Conservation (phyloP, 2,888 invertebrate species). For the Tholera decimalis region DNA sequence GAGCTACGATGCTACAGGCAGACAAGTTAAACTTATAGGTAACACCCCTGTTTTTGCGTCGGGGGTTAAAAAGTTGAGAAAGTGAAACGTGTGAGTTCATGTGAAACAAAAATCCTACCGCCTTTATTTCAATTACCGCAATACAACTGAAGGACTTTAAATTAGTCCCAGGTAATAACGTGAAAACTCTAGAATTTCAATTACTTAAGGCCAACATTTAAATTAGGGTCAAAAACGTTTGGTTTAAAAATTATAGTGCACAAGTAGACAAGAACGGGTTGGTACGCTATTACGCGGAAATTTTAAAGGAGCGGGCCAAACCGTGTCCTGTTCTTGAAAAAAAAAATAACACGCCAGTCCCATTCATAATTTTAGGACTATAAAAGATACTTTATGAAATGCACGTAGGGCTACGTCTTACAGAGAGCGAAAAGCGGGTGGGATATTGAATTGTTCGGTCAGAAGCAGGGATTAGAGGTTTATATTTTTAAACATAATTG, state of each 20-base stretch:
- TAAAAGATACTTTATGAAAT: constrained; percentile 60
- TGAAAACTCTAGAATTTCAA: constrained; percentile 3
- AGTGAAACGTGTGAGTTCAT: no score
- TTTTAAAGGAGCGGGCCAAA: constrained; percentile 33
- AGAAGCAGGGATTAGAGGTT: not conserved
- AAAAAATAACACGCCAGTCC: constrained; percentile 34
- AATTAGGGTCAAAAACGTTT: constrained; percentile 28
- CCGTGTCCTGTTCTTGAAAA: constrained; percentile 43
- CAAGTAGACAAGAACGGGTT: constrained; percentile 44
- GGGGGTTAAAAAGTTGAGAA: no score
- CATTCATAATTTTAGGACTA: constrained; percentile 59
- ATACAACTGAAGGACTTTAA: not conserved
- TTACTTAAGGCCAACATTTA: constrained; percentile 3
- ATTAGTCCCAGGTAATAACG: not conserved
- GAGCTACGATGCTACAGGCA: no score
- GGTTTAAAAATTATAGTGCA: constrained; percentile 31
- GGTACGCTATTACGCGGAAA: constrained; percentile 53
- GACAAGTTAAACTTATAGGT: no score
- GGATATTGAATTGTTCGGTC: not conserved
- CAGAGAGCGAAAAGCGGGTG: constrained; percentile 7
- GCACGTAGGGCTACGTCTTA: constrained; percentile 28
- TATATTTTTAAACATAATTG: not conserved
- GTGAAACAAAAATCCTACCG: not conserved
- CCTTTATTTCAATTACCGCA: not conserved
- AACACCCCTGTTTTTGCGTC: no score